Evolutionary conservation across 2,888 invertebrate species (phyloP).

Genomic region (Dusona sp.): DNA sequence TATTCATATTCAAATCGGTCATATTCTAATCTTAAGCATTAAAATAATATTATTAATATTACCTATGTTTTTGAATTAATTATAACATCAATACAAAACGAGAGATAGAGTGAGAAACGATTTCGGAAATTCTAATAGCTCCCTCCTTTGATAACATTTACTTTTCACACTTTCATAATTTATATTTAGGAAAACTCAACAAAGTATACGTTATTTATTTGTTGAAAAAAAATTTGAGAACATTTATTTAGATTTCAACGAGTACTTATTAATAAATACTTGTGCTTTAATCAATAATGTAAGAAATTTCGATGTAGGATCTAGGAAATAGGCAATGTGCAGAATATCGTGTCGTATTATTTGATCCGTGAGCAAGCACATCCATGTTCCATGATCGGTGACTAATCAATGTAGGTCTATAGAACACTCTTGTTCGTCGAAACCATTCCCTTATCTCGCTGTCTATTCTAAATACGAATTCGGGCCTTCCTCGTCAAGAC

Average conservation of each 20-base stretch:
- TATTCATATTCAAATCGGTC: too few species aligned
- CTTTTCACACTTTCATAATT: too few species aligned
- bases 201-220: background rate
- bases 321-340: conserved; percentile 22
- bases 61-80: too few species aligned
- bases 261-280: too few species aligned
- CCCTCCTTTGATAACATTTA: too few species aligned
- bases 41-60: too few species aligned
- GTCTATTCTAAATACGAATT: background rate
- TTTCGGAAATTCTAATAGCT: too few species aligned
- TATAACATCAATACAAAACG: too few species aligned
- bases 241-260: background rate
- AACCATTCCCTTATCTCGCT: conserved; percentile 43
- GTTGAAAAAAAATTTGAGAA: background rate
- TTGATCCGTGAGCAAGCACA: conserved; percentile 45
- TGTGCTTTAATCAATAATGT: too few species aligned
- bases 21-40: too few species aligned
- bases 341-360: conserved; percentile 35
- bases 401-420: conserved; percentile 52
- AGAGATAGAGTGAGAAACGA: too few species aligned
- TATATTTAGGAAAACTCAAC: background rate
- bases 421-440: conserved; percentile 48
- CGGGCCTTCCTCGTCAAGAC: conserved; percentile 22
- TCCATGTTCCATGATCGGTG: conserved; percentile 59
- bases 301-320: background rate